These are phyloP conservation scores for Pseudopodoces humilis DNA, from an alignment of 2,113 vertebrate species.

Conservation along the genomic window DNA sequence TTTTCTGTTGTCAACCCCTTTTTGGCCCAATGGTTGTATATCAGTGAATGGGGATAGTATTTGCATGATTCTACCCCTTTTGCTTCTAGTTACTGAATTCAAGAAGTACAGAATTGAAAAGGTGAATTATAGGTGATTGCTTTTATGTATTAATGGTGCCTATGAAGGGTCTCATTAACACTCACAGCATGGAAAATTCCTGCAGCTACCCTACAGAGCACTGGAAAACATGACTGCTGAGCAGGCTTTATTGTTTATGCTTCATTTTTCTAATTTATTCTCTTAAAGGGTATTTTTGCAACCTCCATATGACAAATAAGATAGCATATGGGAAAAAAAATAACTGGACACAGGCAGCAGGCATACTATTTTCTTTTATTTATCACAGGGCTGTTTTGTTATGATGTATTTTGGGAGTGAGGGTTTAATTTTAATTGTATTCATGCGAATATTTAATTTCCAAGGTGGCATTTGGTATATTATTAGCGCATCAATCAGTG, in stretches of 20 bases:
- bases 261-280: conserved; percentile 63
- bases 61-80: conserved; percentile 24
- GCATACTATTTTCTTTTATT: conserved; percentile 35
- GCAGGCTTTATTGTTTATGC: conserved; percentile 64
- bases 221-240: conserved; percentile 54
- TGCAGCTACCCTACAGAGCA: conserved; percentile 54
- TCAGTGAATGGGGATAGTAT: background rate
- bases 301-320: conserved; percentile 58
- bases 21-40: background rate
- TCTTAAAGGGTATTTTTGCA: conserved; percentile 47
- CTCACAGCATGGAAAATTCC: conserved; percentile 64
- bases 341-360: conserved; percentile 50
- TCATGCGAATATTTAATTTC: conserved; percentile 43
- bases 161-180: conserved; percentile 69
- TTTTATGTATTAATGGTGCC: conserved; percentile 64
- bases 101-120: conserved; percentile 26
- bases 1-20: background rate
- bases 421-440: background rate
- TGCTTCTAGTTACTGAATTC: conserved; percentile 32
- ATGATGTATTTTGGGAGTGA: background rate
- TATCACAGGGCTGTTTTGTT: background rate
- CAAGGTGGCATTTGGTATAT: background rate
- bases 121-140: conserved; percentile 63
- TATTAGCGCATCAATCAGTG: background rate
- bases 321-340: conserved; percentile 47